Base-by-base conservation (phyloP, 2,113 vertebrate genomes). In the Camelus bactrianus region DNA sequence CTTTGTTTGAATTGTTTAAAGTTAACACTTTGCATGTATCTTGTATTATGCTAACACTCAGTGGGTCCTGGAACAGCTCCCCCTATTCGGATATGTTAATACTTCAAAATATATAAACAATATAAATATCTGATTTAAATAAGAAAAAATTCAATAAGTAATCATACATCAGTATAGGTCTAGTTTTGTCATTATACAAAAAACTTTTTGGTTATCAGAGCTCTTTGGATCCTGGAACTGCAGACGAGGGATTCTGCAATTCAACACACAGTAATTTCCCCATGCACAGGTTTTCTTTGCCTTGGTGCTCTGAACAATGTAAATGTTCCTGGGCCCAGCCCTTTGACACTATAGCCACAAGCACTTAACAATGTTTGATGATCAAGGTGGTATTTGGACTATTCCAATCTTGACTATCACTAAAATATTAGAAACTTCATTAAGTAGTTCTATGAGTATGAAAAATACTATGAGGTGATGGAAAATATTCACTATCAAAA, bases 341-440 rank as follows among this genome's bases (percentile, higher is more conserved):
- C n/a, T 81, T 35, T 56, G 54, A 22, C 3, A 12, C 2, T 73
- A 67, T 0, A 67, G 12, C 4, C 0, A 13, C 1, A 3, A 90
- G 7, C 10, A 67, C 38, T 30, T 42, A 97, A 46, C 30, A 85
- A 8, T 65, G 8, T 58, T 19, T 86, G 13, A 50, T 64, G 28
- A 72, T 46, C 9, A 65, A 72, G 22, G 11, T 72, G 38, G 9
- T 67, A 48, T 81, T 46, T 85, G 24, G 32, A 52, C 7, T 67
- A 77, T 88, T 72, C 3, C 3, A 81, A 87, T 22, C 11, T 75
- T 24, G 64, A n/a, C 7, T 64, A 62, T 38, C 83, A 86, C 1
- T 48, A 95, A 95, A 89, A 56, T 85, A 82, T 46, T n/a, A 82
- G 30, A 52, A 91, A 77, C 8, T n/a, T 69, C 22, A 60, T 26